These are phyloP conservation scores for Hippopotamyrus pictus DNA, from an alignment of 2,797 vertebrate genomes.

Conservation along the genomic window DNA sequence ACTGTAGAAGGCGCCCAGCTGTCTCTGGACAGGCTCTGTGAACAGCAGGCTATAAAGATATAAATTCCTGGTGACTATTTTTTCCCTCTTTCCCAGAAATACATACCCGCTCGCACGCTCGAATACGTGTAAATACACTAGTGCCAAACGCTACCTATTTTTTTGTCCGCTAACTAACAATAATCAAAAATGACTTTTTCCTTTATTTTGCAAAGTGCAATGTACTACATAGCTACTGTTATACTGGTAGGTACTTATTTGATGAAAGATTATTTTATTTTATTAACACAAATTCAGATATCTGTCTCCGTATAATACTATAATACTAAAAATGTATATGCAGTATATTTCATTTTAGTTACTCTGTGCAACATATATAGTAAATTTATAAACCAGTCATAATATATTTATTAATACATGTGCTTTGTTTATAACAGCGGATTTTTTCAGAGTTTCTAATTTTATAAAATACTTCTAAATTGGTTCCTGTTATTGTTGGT, in stretches of 20 bases:
- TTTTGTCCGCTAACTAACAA: conserved; percentile 14
- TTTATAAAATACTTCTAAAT: background rate
- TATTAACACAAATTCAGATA: background rate
- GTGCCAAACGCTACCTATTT: conserved; percentile 6
- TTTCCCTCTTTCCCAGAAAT: conserved; percentile 46
- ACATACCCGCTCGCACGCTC: conserved; percentile 38
- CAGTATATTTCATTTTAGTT: background rate
- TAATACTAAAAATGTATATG: background rate
- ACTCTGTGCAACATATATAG: background rate
- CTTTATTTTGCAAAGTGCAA: background rate
- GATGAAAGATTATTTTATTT: background rate
- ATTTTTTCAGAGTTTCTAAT: background rate
- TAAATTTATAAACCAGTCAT: background rate
- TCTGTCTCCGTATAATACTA: no score
- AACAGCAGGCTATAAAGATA: conserved; percentile 86
- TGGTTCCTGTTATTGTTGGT: background rate
- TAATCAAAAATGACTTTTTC: background rate
- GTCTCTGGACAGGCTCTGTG: conserved; percentile 77
- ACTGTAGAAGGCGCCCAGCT: conserved; percentile 94
- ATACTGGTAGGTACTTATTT: background rate
- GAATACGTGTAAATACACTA: background rate
- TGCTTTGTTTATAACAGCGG: background rate
- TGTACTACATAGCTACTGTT: background rate
- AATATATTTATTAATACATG: background rate
- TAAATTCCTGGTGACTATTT: conserved; percentile 59